Base-by-base conservation (phyloP, 1,140 invertebrate genomes). In the Choristoneura fumiferana region DNA sequence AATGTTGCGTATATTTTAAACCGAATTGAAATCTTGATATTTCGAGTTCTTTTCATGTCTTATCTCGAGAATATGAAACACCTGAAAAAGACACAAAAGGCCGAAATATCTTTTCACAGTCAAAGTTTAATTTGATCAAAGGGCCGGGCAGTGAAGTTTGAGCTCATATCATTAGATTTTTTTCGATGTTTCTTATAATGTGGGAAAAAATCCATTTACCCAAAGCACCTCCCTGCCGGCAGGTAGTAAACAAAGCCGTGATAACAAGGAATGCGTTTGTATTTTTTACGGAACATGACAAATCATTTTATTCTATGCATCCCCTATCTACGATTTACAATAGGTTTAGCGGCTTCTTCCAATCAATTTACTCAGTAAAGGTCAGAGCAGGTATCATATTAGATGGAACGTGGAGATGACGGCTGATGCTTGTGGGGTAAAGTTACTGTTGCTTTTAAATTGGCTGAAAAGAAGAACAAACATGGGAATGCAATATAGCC, bases 281-380 rank as follows among this genome's bases (percentile, higher is more conserved):
- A 49, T 49, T 49, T 49, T 49, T 49, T 49, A 13, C 34, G 13
- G 14, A 53, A 43, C 43, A 60, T 54, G 49, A 60, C 52, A 60
- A 54, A 54, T 54, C 58, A 60, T 60, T 60, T 58, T 52, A 58
- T 49, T 57, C 58, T 63, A 49, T 49, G 43, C 43, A 33, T 17
- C 62, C 40, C 45, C 60, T 54, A 72, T 67, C 60, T 64, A 36
- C 52, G 40, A 53, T 58, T 54, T 58, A 60, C 54, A 62, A 64
- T 60, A 38, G 66, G 62, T 69, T 72, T 65, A 67, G 58, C 39
- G 65, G 53, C 61, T 67, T 65, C 63, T 73, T 73, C 68, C 68
- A 66, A 73, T 76, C 71, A 76, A 76, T 76, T 76, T 71, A 76
- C 71, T 71, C 59, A 57, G 54, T 55, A 59, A n/a, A 57, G 43